These are phyloP conservation scores for Nycticryphes semicollaris DNA, from an alignment of 2,113 vertebrate genomes.

Conservation along the genomic window DNA sequence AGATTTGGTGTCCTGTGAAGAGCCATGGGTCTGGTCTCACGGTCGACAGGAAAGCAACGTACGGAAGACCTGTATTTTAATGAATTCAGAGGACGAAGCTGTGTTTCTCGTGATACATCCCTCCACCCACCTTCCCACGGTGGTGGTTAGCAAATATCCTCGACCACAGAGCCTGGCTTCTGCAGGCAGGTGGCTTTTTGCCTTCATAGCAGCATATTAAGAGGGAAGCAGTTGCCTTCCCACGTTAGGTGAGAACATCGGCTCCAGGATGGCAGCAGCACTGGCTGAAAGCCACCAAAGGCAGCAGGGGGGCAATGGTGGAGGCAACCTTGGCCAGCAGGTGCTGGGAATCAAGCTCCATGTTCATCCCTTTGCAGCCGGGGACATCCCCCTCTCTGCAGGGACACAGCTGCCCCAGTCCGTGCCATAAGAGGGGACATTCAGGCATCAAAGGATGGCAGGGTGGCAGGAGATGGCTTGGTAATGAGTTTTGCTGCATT, in stretches of 20 bases:
- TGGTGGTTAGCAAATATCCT: neutral
- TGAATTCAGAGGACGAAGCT: neutral
- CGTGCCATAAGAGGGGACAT: accelerated
- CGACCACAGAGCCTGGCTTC: neutral
- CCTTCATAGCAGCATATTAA: neutral
- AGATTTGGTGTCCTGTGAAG: accelerated
- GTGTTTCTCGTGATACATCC: neutral
- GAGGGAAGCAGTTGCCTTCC: neutral
- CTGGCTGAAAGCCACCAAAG: neutral
- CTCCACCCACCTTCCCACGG: neutral
- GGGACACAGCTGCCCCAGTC: neutral
- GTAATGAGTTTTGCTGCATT: neutral
- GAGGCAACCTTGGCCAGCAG: neutral
- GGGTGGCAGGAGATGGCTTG: neutral
- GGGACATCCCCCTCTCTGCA: no score
- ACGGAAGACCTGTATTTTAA: accelerated
- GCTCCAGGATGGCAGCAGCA: neutral
- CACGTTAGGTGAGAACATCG: accelerated
- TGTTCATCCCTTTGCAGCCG: accelerated
- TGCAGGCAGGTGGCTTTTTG: neutral
- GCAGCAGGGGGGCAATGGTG: neutral
- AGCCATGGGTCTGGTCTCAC: neutral
- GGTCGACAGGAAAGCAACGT: neutral
- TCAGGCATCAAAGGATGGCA: neutral
- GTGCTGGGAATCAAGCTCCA: neutral